Base-by-base conservation (phyloP, 2,113 vertebrate species). In the Carassius gibelio region DNA sequence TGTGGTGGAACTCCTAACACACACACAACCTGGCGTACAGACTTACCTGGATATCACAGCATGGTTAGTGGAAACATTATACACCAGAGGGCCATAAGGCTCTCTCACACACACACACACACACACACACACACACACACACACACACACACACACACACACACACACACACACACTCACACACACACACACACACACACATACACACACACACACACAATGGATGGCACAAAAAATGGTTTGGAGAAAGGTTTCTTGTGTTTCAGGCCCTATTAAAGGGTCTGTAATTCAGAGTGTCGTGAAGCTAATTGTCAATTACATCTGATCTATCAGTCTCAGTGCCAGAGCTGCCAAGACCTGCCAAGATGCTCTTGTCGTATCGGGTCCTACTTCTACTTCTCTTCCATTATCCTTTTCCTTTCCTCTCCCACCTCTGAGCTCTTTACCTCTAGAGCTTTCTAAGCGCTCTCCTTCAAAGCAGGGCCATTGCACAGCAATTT, bases 251-350 rank as follows among this genome's bases (percentile, higher is more conserved):
- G 50, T 42, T 83, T 72, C 21, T 11, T 3, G 30, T 83, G 68
- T 59, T 30, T 83, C 66, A 42, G 66, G 50, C 68, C 48, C 81
- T 59, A 74, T 83, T 74, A 83, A 68, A 57, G 21, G 11, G 68
- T 8, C 68, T 83, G 68, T 83, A 83, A 83, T 83, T 72, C 68
- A 83, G 34, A 71, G 50, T 74, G 80, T 72, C 68, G 21, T 72
- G 30, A 74, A 83, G 68, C 81, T 83, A 83, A 83, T 83, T 74
- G 68, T 83, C 81, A 74, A 83, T 83, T 83, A 83, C 81, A 59
- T 72, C 81, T 71, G 81, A 59, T 83, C 66, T 59, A 71, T 83
- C 81, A 72, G 81, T 83, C 81, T 83, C 66, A 36, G 78, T 13
- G 45, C 42, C 45, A 81, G 80, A 81, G 10, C 42, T 69, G 62